Evolutionary conservation across 2,797 vertebrate species (phyloP), one percentile per base, ranked within the genome.

Genomic region (Anolis apletophallus): DNA sequence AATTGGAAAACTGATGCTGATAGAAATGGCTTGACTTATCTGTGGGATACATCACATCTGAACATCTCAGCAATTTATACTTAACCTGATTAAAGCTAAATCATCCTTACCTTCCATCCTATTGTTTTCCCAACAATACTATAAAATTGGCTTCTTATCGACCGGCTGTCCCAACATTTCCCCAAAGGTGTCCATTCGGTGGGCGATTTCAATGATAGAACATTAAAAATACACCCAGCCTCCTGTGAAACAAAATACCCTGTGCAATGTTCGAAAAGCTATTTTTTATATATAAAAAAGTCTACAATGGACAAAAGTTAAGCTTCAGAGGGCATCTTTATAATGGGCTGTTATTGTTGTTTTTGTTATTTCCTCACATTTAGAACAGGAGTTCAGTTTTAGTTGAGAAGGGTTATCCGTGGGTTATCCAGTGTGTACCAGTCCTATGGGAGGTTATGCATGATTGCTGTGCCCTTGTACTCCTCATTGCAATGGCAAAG

Each of bases 1-100:
- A 94, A 91, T 85, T 89, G 89, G 88, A 95, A 95, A 96, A 94
- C 83, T 89, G 68, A 55, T 89, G 88, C 69, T 91, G 86, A 86
- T 87, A 84, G 91, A 92, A 89, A 10, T 77, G 19, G 3, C 7
- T 40, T 6, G 84, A n/a, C 3, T 74, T 88, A 87, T 92, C 90
- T 85, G 57, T 68, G 91, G 50, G 50, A 29, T 80, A 78, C 52
- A 86, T 89, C 74, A 87, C 64, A 84, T 86, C 40, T 87, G 82
- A 94, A 89, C 32, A 87, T 26, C 75, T 88, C 76, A 91, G 68
- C 83, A 78, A 89, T 83, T 93, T 88, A 86, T 74, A 55, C 89
- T 95, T 95, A 93, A 93, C 80, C 21, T 17, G 9, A 93, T 89
- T 88, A 92, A 92, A 93, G 86, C 77, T 88, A 91, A 93, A 89